These are phyloP conservation scores for Rhopalosiphum maidis DNA, from an alignment of 1,140 invertebrate species.

Conservation along the genomic window DNA sequence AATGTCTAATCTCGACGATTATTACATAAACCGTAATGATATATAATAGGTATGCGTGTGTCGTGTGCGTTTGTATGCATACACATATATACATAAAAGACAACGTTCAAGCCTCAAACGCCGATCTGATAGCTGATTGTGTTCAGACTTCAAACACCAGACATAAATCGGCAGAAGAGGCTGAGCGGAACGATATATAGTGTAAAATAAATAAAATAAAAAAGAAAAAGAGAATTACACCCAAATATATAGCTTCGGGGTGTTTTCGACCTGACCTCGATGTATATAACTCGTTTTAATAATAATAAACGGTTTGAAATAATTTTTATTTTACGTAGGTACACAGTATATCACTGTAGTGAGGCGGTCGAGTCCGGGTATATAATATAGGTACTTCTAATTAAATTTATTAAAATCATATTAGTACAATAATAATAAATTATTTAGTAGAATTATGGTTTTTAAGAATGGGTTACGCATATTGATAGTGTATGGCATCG, in stretches of 20 bases:
- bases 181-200: neutral
- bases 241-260: neutral
- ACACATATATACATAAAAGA: neutral
- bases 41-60: neutral
- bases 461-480: too few relatives aligned
- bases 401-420: neutral
- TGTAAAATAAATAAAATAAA: neutral
- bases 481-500: too few relatives aligned
- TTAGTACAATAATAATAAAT: neutral
- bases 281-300: conserved; percentile 13
- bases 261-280: conserved; percentile 23
- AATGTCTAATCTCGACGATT: neutral
- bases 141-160: neutral
- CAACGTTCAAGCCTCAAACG: neutral
- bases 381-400: neutral
- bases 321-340: neutral
- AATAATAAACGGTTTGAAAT: neutral
- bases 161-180: neutral
- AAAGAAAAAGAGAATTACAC: neutral
- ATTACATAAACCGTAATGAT: neutral
- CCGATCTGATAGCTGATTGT: neutral
- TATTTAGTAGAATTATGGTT: too few relatives aligned
- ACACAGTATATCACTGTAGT: neutral
- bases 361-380: neutral
- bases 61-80: neutral